Base-by-base conservation (phyloP, 1,140 invertebrate species). In the Schlechtendalia chinensis region DNA sequence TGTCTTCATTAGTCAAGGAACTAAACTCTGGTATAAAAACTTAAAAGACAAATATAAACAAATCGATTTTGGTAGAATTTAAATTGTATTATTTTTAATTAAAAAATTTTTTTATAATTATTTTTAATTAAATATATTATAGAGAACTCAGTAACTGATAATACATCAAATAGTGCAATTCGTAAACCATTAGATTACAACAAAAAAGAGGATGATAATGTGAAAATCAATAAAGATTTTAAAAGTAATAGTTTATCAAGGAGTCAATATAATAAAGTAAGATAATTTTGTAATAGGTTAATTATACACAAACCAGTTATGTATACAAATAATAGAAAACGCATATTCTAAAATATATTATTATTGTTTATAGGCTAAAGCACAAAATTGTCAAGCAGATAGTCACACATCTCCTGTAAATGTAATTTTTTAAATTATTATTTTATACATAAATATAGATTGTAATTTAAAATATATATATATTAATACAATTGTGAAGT, bases 1-100 rank as follows among this genome's bases (percentile, higher is more conserved):
- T 98, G 94, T 97, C 95, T 72, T 96, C 94, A 56, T 90, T 98
- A 82, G 96, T 98, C 77, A 90, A 94, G 86, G 96, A 97, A 89
- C 89, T 98, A 39, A 97, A 98, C 87, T 95, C 95, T 89, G 95
- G 84, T 84, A 79, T 27, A 47, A 47, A 47, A 50, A 50, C 12
- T 6, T 12, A 50, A 50, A 50, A 39, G 8, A 39, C 32, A 39
- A 39, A 54, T 54, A 53, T 29, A 29, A 17, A 27, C 14, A 22
- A 27, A 12, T 17, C n/a, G 0, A 29, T 59, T 45, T 59, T 19
- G 19, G 0, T 75, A 16, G 14, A 75, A 59, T 6, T 16, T 77
- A 24, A 10, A 19, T 39, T 27, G 8, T 54, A 77, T 6, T 22
- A 24, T 63, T 29, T n/a, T n/a, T n/a, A n/a, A n/a, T n/a, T n/a